These are phyloP conservation scores for Forpus xanthops DNA, from an alignment of 2,797 vertebrate species.

Conservation along the genomic window DNA sequence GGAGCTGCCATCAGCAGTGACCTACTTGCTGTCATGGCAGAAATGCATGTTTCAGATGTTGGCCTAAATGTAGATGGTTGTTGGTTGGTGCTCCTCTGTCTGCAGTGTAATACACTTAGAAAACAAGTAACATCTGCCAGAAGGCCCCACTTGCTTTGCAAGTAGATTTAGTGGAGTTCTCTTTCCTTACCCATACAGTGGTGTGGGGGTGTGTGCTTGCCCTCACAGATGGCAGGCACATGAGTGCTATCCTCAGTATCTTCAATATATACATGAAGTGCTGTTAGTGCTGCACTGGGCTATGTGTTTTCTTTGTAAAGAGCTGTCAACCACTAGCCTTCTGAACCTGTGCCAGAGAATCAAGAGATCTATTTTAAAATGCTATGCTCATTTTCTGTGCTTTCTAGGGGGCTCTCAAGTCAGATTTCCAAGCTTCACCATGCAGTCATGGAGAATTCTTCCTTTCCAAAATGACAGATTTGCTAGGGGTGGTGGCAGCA, in stretches of 20 bases:
- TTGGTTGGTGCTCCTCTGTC: background rate
- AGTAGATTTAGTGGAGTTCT: background rate
- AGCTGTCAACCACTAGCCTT: background rate
- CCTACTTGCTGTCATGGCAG: background rate
- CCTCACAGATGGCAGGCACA: background rate
- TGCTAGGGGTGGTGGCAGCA: background rate
- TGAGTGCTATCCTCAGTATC: background rate
- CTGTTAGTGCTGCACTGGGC: background rate
- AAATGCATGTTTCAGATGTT: background rate
- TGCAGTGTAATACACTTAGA: background rate
- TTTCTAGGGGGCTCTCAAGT: background rate
- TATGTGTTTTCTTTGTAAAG: background rate
- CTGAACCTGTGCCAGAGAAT: background rate
- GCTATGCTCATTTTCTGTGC: background rate
- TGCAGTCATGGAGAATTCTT: accelerated
- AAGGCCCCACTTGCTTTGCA: background rate
- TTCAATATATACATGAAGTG: background rate
- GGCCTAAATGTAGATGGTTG: background rate
- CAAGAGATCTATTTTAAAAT: background rate
- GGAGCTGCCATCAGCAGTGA: background rate
- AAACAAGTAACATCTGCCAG: background rate
- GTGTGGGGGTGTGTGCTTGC: background rate
- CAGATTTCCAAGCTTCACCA: background rate
- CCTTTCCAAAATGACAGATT: background rate
- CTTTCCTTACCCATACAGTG: accelerated